Percentiles rank a stretch among this genome's conserved stretches.
Evolutionary conservation across 1,140 invertebrate species (phyloP).

Genomic region (Drosophila eugracilis): DNA sequence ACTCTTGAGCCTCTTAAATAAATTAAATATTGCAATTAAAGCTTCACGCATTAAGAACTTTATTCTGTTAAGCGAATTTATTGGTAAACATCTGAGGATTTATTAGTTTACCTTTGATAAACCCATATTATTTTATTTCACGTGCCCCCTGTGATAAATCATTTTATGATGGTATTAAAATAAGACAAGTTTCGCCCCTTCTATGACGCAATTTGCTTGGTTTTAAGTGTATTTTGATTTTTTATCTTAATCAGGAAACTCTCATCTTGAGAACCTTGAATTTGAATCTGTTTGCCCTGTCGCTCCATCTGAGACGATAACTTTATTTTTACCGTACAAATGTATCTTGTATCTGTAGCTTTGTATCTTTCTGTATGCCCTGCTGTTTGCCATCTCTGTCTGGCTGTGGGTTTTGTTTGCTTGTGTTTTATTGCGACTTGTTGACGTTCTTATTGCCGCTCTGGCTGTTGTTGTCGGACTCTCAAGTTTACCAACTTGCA

Average conservation of each 20-base stretch:
- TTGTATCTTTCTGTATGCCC: slow-evolving; percentile 15
- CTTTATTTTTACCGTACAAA: slow-evolving; percentile 9
- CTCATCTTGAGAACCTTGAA: slow-evolving; percentile 44
- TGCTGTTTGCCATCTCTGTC: slow-evolving; percentile 19
- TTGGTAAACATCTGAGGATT: slow-evolving; percentile 12
- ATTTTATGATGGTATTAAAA: slow-evolving; percentile 12
- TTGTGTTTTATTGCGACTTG: slow-evolving; percentile 70
- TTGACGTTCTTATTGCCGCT: slow-evolving; percentile 54
- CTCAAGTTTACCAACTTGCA: slow-evolving; percentile 69
- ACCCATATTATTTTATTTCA: slow-evolving; percentile 1
- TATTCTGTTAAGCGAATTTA: slow-evolving; percentile 14
- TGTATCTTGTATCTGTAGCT: slow-evolving; percentile 27
- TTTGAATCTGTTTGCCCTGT: slow-evolving; percentile 48
- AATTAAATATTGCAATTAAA: slow-evolving; percentile 15
- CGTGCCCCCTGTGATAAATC: slow-evolving; percentile 16
- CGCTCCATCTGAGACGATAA: slow-evolving; percentile 13
- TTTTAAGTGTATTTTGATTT: slow-evolving; percentile 36
- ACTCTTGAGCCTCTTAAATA: slow-evolving; percentile 24
- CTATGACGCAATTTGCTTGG: slow-evolving; percentile 34
- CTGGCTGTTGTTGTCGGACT: slow-evolving; percentile 48
- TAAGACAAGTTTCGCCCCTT: slow-evolving; percentile 4
- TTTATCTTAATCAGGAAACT: slow-evolving; percentile 49
- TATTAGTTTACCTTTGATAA: slow-evolving; percentile 33
- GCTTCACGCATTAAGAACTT: slow-evolving; percentile 2
- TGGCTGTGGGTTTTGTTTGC: slow-evolving; percentile 35